Conservation (phyloP, 2,797 vertebrate genomes). For the Sciurus vulgaris region DNA sequence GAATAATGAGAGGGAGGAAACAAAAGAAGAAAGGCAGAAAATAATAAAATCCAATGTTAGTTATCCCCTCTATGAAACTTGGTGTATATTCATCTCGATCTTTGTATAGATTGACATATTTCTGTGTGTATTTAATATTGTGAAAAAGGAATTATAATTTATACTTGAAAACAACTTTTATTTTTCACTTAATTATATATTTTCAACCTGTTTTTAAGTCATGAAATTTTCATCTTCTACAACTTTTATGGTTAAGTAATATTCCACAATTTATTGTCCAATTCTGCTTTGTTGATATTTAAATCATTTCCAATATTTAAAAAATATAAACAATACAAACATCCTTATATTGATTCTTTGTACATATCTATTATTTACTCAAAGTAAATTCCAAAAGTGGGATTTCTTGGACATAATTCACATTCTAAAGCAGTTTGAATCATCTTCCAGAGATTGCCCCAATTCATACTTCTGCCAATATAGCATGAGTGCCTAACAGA, state of each 20-base stretch:
- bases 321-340: background rate
- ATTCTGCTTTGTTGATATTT: background rate
- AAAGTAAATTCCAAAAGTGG: background rate
- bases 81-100: background rate
- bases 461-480: background rate
- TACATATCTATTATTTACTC: background rate
- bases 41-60: background rate
- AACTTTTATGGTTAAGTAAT: background rate
- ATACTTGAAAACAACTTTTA: background rate
- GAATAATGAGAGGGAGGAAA: background rate
- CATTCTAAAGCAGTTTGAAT: background rate
- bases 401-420: background rate
- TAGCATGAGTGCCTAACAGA: background rate
- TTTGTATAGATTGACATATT: background rate
- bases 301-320: background rate
- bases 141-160: background rate
- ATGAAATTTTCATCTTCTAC: background rate
- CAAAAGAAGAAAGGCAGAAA: background rate
- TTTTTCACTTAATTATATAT: background rate
- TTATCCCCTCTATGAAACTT: background rate
- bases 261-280: constrained; percentile 1
- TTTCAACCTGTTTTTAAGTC: background rate
- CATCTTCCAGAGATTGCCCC: background rate
- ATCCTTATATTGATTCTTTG: background rate
- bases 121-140: background rate